A percentile compares a stretch with the other conserved stretches of the same genome.
Evolutionary conservation across 2,113 vertebrate species (phyloP).

Genomic region (Callipepla californica): DNA sequence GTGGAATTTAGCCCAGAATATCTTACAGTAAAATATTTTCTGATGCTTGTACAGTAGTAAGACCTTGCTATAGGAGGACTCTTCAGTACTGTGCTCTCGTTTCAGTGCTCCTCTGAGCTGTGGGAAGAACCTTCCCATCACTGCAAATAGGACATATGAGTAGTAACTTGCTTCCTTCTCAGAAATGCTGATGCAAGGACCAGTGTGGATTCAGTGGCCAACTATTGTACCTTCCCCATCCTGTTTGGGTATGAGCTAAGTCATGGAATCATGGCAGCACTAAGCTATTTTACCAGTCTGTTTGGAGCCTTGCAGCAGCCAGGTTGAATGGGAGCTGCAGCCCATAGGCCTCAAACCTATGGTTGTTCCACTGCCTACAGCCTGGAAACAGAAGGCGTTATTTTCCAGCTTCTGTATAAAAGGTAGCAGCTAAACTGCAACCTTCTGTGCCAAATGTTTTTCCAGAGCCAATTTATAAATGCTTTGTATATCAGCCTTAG

Average conservation of each 20-base stretch:
- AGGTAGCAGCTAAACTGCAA: background rate
- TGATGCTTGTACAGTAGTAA: background rate
- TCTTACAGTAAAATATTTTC: background rate
- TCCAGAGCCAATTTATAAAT: background rate
- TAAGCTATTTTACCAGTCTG: background rate
- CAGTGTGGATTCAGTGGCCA: fast-evolving
- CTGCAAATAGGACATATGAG: background rate
- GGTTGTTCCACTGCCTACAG: background rate
- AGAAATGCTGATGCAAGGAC: background rate
- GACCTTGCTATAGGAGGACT: background rate
- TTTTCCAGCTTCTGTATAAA: background rate
- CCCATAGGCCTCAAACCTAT: background rate
- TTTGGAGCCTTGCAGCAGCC: fast-evolving
- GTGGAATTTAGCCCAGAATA: background rate
- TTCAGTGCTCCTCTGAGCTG: background rate
- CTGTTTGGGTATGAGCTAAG: background rate
- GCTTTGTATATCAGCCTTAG: background rate
- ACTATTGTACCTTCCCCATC: background rate
- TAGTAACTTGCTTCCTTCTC: background rate
- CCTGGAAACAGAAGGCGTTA: background rate
- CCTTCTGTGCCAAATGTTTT: background rate
- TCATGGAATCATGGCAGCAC: background rate
- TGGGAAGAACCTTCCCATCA: background rate
- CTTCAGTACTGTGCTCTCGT: background rate
- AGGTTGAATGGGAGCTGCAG: fast-evolving